Conservation (phyloP, 2,888 invertebrate genomes). For the Microctonus brassicae region DNA sequence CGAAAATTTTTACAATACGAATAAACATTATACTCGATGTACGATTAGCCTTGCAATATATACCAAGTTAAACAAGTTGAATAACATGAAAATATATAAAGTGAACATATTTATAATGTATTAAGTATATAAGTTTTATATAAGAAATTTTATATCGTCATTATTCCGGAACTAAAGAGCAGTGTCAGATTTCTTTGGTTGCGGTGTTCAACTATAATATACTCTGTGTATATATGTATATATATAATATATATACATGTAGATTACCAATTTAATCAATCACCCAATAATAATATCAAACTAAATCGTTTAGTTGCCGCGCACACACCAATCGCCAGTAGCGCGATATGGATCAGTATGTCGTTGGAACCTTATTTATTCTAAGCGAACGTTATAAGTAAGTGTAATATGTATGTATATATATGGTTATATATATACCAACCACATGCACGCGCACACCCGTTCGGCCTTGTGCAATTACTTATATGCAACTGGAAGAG, state of each 20-base stretch:
- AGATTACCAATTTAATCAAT: neutral
- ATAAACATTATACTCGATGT: neutral
- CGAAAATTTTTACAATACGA: neutral
- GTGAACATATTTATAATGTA: too few relatives aligned
- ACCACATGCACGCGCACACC: conserved; percentile 39
- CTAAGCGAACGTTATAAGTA: too few relatives aligned
- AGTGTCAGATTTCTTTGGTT: neutral
- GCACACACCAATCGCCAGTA: neutral
- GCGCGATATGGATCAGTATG: conserved; percentile 30
- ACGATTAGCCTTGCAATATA: neutral
- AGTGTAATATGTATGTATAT: too few relatives aligned
- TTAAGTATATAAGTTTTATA: neutral
- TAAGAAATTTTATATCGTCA: neutral
- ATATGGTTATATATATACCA: too few relatives aligned
- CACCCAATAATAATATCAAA: neutral
- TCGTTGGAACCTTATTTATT: conserved; percentile 44
- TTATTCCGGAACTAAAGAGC: neutral
- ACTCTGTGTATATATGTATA: neutral
- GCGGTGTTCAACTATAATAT: neutral
- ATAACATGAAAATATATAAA: too few relatives aligned
- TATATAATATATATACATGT: neutral
- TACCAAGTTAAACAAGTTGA: too few relatives aligned
- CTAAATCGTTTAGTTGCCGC: neutral
- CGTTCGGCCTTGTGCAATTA: conserved; percentile 60
- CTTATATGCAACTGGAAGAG: conserved; percentile 50